phyloP scores from a whole-genome alignment of 2,113 vertebrate genomes.

The Haemorhous mexicanus region DNA sequence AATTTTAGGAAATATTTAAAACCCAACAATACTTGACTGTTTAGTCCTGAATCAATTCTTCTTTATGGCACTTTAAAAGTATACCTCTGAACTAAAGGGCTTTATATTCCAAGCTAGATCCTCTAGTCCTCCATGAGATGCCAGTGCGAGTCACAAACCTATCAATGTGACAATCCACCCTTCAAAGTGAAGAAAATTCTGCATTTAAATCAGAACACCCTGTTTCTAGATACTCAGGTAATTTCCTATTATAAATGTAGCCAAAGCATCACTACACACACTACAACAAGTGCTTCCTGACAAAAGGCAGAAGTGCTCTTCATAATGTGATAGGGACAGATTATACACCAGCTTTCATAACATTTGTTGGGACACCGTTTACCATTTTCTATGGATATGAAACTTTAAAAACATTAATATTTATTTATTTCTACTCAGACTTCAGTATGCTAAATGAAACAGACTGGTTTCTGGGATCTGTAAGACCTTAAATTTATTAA shows the following conservation, averaged over 20 bases:
- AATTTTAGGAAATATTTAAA: background rate
- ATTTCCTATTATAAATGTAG: background rate
- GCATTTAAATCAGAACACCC: background rate
- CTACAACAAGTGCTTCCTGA: background rate
- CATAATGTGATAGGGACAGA: background rate
- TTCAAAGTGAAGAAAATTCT: background rate
- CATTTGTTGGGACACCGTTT: background rate
- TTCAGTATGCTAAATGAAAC: background rate
- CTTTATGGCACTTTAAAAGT: background rate
- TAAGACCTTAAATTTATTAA: slow-evolving; percentile 25
- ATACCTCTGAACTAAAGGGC: background rate
- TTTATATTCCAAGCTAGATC: background rate
- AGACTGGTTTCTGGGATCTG: background rate
- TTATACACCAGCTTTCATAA: background rate
- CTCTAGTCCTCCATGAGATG: background rate
- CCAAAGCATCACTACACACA: background rate
- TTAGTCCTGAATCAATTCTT: background rate
- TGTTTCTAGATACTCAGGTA: background rate
- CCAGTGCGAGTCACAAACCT: background rate
- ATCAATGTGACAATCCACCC: background rate
- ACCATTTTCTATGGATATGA: background rate
- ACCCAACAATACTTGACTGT: background rate
- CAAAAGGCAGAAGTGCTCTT: background rate
- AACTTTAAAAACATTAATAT: background rate
- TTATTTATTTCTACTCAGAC: background rate